Evolutionary conservation across 2,797 vertebrate species (phyloP).

Genomic region (Takifugu rubripes): DNA sequence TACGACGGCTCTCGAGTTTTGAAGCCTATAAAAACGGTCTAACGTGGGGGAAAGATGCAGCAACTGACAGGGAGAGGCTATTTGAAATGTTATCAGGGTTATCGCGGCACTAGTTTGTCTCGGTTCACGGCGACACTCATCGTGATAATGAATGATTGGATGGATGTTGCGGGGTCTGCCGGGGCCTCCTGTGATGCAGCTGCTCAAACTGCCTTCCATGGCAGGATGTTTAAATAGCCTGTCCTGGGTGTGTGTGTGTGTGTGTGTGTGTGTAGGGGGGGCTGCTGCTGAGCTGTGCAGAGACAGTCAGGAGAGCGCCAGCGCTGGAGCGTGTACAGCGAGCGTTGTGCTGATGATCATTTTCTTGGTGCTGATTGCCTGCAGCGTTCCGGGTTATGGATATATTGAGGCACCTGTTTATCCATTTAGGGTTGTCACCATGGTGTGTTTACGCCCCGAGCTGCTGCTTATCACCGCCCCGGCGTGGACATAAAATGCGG

Average conservation of each 20-base stretch:
- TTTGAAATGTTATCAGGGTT: slow-evolving; percentile 27
- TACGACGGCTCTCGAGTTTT: neutral
- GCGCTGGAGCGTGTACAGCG: slow-evolving; percentile 3
- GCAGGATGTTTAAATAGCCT: slow-evolving; percentile 28
- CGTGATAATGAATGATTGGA: neutral
- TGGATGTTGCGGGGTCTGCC: slow-evolving; percentile 6
- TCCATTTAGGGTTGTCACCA: neutral
- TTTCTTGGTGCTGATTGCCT: slow-evolving; percentile 1
- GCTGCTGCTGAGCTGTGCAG: neutral
- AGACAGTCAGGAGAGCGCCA: slow-evolving; percentile 29
- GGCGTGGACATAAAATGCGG: too few species aligned
- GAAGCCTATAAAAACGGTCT: neutral
- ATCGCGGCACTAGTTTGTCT: slow-evolving; percentile 17
- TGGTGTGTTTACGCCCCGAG: too few species aligned
- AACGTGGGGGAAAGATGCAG: neutral
- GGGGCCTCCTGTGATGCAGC: slow-evolving; percentile 22
- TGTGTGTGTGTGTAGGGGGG: slow-evolving; percentile 5
- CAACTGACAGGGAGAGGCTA: neutral
- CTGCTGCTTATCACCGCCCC: too few species aligned
- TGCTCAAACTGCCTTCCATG: slow-evolving; percentile 14
- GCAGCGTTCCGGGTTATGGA: neutral
- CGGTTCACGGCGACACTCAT: slow-evolving; percentile 4
- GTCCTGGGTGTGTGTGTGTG: neutral
- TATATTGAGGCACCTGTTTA: slow-evolving; percentile 6
- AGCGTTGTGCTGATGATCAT: slow-evolving; percentile 2